Base-by-base conservation (phyloP, 1,140 invertebrate species). In the Nasonia giraulti region DNA sequence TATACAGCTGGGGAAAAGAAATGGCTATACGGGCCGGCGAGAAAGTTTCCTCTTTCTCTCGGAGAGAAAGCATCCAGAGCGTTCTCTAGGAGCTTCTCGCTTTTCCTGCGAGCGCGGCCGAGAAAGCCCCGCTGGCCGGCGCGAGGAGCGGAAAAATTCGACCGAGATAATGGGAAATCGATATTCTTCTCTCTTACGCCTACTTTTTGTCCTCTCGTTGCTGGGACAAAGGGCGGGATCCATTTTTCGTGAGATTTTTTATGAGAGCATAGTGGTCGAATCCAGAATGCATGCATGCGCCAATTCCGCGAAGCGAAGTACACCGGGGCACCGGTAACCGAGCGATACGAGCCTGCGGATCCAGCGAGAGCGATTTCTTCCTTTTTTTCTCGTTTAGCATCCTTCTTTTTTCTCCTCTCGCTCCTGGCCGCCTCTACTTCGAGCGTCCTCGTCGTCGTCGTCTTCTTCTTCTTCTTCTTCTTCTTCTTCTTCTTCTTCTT, bases 41-140 rank as follows among this genome's bases (percentile, higher is more conserved):
- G 77, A 84, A 79, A 84, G 78, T 84, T 84, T 75, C 47, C 50
- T 80, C 69, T 84, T 84, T 84, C 78, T 84, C 78, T 75, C 27
- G 20, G 80, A 71, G 75, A 81, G 86, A 86, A 87, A 85, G 83
- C 69, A 84, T 78, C 27, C 50, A n/a, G 37, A 40, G 73, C 75
- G 17, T n/a, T 27, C 68, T 11, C 55, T 20, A 7, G 17, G 55
- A 62, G 27, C 44, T 47, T 8, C 80, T 55, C 76, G 77, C 69
- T 80, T 75, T 78, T 74, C 37, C 82, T 77, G 31, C 31, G 68
- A 11, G 27, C 0, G 37, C 14, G 20, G 37, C 27, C 33, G 44
- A 83, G 83, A 80, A 80, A 84, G 83, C 68, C 68, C 33, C 20
- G 20, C 55, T 5, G 5, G 20, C 17, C 69, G 83, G 31, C 31